Conservation (phyloP, 2,797 vertebrate species). For the Anas georgica region DNA sequence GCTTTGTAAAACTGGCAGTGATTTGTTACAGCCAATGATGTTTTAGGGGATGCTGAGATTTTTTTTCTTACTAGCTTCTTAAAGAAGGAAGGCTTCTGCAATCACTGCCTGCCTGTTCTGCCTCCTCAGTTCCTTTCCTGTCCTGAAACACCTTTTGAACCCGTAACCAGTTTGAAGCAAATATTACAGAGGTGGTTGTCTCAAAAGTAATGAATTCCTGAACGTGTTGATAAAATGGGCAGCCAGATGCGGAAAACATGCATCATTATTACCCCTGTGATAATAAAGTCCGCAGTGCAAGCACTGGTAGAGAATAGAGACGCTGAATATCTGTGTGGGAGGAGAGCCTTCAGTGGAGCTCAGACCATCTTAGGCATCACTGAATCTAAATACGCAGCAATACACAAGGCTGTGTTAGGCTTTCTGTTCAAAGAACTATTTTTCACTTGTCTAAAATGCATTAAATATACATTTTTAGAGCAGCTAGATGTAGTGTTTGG, state of each 20-base stretch:
- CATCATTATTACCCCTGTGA: neutral
- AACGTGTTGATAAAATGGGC: neutral
- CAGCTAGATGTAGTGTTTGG: rapidly evolving
- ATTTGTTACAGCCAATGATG: neutral
- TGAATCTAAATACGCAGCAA: neutral
- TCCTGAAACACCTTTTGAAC: neutral
- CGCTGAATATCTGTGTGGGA: neutral
- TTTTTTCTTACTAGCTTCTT: neutral
- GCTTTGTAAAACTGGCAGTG: neutral
- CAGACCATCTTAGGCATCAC: neutral
- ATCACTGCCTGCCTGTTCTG: neutral
- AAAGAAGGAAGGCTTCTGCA: neutral
- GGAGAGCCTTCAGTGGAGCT: neutral
- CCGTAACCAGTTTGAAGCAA: neutral
- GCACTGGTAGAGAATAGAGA: neutral
- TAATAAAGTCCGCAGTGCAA: neutral
- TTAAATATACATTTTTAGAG: neutral
- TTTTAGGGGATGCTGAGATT: neutral
- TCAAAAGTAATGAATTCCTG: neutral
- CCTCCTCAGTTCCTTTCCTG: neutral
- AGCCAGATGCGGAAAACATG: neutral
- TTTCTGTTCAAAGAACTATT: neutral
- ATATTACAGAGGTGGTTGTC: neutral
- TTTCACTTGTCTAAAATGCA: neutral
- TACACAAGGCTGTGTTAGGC: neutral